phyloP scores from a whole-genome alignment of 2,797 vertebrate genomes.

The Gymnothorax javanicus region DNA sequence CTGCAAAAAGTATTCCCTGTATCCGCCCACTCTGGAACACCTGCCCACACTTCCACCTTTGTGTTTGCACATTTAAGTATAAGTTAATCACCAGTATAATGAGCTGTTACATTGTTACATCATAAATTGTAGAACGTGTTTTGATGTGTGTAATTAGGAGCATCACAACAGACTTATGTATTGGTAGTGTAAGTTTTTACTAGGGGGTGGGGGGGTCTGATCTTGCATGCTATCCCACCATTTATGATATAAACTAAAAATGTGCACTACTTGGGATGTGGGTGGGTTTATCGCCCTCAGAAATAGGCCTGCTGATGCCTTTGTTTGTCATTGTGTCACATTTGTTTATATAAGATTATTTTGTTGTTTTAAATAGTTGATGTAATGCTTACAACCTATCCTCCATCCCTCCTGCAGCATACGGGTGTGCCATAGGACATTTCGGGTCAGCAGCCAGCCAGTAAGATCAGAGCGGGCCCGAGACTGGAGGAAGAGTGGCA shows the following conservation, averaged over 20 bases:
- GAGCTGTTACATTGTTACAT: not conserved
- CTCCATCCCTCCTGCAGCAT: constrained; percentile 41
- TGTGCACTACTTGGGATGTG: too few relatives aligned
- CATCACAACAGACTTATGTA: too few relatives aligned
- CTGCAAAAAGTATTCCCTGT: not conserved
- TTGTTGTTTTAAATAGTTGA: not conserved
- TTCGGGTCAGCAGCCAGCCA: constrained; percentile 62
- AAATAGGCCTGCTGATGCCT: too few relatives aligned
- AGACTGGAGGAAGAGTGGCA: constrained; percentile 78
- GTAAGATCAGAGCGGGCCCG: constrained; percentile 59
- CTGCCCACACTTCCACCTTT: not conserved
- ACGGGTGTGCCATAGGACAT: constrained; percentile 60
- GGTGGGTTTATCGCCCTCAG: too few relatives aligned
- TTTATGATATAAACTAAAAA: too few relatives aligned
- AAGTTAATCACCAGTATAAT: not conserved
- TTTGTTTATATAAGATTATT: not conserved
- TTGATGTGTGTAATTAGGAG: not conserved
- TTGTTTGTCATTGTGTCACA: not conserved
- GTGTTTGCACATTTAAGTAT: too few relatives aligned
- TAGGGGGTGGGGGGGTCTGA: too few relatives aligned
- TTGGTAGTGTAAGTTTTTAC: too few relatives aligned
- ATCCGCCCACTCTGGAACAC: not conserved
- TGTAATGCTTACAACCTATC: not conserved
- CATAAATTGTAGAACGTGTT: not conserved
- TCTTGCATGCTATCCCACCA: too few relatives aligned